Evolutionary conservation across 2,888 invertebrate species (phyloP), one percentile per base, ranked within the genome.

Genomic region (Chaetoderma sp.): DNA sequence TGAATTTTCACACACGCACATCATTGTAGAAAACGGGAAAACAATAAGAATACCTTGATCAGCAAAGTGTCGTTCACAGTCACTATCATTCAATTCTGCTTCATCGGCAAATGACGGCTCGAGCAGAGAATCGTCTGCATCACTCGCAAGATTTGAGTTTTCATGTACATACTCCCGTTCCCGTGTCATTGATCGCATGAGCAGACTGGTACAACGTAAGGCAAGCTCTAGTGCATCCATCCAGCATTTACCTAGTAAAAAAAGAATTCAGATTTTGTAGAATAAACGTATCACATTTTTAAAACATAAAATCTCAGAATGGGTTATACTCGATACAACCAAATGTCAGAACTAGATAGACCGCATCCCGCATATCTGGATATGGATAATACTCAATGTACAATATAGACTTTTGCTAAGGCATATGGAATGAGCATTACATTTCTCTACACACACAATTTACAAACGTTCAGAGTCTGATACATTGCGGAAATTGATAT

Each of bases 181-280:
- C 59, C 74, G 75, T 47, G 86, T 87, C 88, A 89, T 91, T 23
- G 93, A 92, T 56, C 92, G 90, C 76, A 93, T 90, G 68, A 94
- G 87, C 58, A 94, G 88, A n/a, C 92, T 92, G 36, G 93, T 93
- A 85, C 93, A 94, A 77, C 93, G 85, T 52, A 90, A 82, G 4
- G 96, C 95, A 47, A 97, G 88, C 87, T 97, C 96, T 23, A 97
- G 89, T 6, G 95, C 96, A 88, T 97, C 96, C 87, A 97, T 91
- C 96, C 96, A 97, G 87, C 95, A 96, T 88, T 96, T 96, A 25
- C 87, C 87, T 81, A 68, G 0, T 56, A 60, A 52, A 49, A 21
- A 47, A n/a, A 52, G 18, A 45, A n/a, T 4, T 28, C n/a, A 6
- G 10, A 13, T 0, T 18, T 3, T 5, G 27, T 54, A 36, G 10